A percentile compares a stretch with the other conserved stretches of the same genome.
Conservation (phyloP, 2,888 invertebrate species). For the Choristoneura rosaceana region DNA sequence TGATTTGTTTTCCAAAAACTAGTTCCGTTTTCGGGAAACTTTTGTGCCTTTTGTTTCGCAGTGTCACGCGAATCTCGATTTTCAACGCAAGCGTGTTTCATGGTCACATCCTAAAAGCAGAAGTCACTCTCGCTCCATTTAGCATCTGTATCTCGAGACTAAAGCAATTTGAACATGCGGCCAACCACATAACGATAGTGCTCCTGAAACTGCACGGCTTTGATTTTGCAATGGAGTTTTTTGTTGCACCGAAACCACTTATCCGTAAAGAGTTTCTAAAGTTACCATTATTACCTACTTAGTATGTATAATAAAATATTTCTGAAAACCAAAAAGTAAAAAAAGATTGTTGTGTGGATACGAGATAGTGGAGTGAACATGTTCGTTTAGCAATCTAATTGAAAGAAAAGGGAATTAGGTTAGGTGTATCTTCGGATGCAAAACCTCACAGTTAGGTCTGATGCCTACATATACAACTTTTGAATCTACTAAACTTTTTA, state of each 20-base stretch:
- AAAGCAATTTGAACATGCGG: conserved; percentile 48
- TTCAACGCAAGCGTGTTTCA: conserved; percentile 19
- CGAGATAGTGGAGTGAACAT: too few species aligned
- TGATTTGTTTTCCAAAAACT: background rate
- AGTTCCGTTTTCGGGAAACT: background rate
- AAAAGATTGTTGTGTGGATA: too few species aligned
- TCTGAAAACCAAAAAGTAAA: too few species aligned
- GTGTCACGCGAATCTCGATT: background rate
- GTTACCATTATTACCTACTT: background rate
- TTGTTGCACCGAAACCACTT: background rate
- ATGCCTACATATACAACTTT: too few species aligned
- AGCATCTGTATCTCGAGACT: conserved; percentile 41
- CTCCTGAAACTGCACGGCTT: background rate
- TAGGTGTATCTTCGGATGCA: too few species aligned
- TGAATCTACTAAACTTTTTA: too few species aligned
- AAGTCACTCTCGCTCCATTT: conserved; percentile 41
- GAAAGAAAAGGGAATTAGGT: too few species aligned
- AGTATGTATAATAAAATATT: too few species aligned
- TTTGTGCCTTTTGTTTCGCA: background rate
- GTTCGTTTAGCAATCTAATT: too few species aligned
- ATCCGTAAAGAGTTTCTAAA: background rate
- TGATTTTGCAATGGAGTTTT: conserved; percentile 16
- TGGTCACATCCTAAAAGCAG: conserved; percentile 29
- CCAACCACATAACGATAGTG: conserved; percentile 30
- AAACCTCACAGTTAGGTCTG: too few species aligned